These are phyloP conservation scores for Melanotaenia maccullochi DNA, from an alignment of 2,797 vertebrate species.

Conservation along the genomic window DNA sequence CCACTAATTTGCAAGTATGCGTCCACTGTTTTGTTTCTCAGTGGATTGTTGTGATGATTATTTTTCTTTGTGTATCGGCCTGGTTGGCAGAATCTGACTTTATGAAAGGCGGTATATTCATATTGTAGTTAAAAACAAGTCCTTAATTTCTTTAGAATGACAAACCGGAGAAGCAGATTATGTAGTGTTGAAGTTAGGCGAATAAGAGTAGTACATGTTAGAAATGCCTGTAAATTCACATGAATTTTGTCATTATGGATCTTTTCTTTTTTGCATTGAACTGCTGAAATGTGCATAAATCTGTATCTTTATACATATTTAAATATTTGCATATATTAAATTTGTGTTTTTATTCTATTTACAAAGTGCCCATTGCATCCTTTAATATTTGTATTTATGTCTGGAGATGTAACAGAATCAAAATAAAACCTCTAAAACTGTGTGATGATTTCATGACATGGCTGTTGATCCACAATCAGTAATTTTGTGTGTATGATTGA, in stretches of 20 bases:
- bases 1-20: slow-evolving; percentile 62
- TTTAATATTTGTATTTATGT: slow-evolving; percentile 95
- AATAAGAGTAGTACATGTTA: slow-evolving; percentile 41
- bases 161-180: slow-evolving; percentile 48
- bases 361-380: slow-evolving; percentile 88
- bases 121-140: slow-evolving; percentile 54
- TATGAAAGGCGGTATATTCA: slow-evolving; percentile 46
- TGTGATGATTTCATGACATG: slow-evolving; percentile 65
- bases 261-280: slow-evolving; percentile 71
- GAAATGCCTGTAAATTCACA: slow-evolving; percentile 57
- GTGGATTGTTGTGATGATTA: slow-evolving; percentile 50
- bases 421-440: slow-evolving; percentile 90
- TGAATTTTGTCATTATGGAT: slow-evolving; percentile 50
- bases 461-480: neutral
- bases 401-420: slow-evolving; percentile 92
- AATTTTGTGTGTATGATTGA: neutral
- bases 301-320: slow-evolving; percentile 77
- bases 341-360: slow-evolving; percentile 80
- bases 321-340: slow-evolving; percentile 82
- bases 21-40: slow-evolving; percentile 55
- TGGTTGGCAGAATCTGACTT: slow-evolving; percentile 56
- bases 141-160: slow-evolving; percentile 50
- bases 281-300: slow-evolving; percentile 79
- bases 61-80: slow-evolving; percentile 62
- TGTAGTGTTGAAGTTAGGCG: slow-evolving; percentile 46